A percentile compares a stretch with the other conserved stretches of the same genome.
These are phyloP conservation scores for Rhinophrynus dorsalis DNA, from an alignment of 2,797 vertebrate genomes.

Conservation along the genomic window DNA sequence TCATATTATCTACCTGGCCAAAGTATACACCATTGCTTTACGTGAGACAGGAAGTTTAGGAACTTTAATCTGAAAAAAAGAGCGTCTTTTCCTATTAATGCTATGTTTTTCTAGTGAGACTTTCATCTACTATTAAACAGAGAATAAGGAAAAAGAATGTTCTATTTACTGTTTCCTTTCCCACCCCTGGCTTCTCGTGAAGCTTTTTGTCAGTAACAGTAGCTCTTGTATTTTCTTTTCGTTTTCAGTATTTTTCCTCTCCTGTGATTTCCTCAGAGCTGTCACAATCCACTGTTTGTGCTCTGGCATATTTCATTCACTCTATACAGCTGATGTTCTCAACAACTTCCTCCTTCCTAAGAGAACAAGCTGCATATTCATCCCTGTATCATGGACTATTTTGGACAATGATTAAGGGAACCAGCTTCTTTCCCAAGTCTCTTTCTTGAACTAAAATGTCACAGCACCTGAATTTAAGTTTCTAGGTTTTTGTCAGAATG, in stretches of 20 bases:
- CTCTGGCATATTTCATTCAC: slow-evolving; percentile 49
- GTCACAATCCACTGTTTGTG: slow-evolving; percentile 47
- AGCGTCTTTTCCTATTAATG: slow-evolving; percentile 25
- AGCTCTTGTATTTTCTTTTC: slow-evolving; percentile 47
- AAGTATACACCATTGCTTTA: background rate
- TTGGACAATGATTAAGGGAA: slow-evolving; percentile 43
- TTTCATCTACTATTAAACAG: slow-evolving; percentile 44
- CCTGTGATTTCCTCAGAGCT: slow-evolving; percentile 48
- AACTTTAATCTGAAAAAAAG: slow-evolving; percentile 18
- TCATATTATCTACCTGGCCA: too few relatives aligned
- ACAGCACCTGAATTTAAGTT: slow-evolving; percentile 10
- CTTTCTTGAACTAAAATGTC: slow-evolving; percentile 20
- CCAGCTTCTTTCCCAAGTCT: slow-evolving; percentile 12
- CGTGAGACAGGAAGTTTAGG: background rate
- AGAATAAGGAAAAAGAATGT: slow-evolving; percentile 49
- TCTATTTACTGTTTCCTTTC: slow-evolving; percentile 49
- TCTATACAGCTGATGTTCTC: slow-evolving; percentile 49
- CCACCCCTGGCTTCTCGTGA: slow-evolving; percentile 45
- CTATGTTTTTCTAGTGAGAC: slow-evolving; percentile 44
- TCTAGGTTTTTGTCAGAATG: background rate
- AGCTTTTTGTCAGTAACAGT: slow-evolving; percentile 46
- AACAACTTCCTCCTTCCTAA: slow-evolving; percentile 49
- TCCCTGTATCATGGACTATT: slow-evolving; percentile 34
- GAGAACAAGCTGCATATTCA: slow-evolving; percentile 48
- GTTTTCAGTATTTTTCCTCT: slow-evolving; percentile 38